A percentile compares a stretch with the other conserved stretches of the same genome.
Conservation (phyloP, 2,797 vertebrate genomes). For the Phataginus tricuspis region DNA sequence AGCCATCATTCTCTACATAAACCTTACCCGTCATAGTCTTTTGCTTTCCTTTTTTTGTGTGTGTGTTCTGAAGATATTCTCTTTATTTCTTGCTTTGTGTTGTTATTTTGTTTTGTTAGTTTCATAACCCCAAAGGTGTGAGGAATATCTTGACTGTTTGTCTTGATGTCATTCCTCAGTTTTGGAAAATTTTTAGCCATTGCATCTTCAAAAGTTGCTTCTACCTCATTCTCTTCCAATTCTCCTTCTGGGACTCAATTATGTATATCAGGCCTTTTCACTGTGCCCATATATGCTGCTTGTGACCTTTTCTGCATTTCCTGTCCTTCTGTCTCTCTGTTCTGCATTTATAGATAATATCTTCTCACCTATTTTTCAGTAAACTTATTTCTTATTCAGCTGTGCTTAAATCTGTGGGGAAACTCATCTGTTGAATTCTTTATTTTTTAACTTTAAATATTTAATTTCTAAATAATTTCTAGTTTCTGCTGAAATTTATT, state of each 20-base stretch:
- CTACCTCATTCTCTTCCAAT: not conserved
- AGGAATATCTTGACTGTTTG: not conserved
- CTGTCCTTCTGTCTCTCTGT: not conserved
- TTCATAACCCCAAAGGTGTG: not conserved
- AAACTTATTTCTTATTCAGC: no score
- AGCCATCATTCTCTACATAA: not conserved
- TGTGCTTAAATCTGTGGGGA: no score
- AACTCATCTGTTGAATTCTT: no score
- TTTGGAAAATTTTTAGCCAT: not conserved
- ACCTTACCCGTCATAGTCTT: not conserved
- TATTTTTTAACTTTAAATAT: not conserved
- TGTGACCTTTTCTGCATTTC: not conserved
- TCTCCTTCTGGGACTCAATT: not conserved
- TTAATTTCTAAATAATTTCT: not conserved
- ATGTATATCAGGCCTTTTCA: not conserved
- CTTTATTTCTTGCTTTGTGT: not conserved
- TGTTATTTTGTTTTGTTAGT: not conserved
- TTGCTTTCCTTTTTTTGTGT: not conserved
- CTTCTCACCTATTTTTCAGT: not conserved
- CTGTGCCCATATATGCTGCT: not conserved
- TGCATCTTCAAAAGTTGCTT: not conserved
- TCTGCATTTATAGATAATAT: not conserved
- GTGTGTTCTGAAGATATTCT: not conserved
- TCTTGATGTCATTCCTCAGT: not conserved
- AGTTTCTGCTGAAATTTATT: not conserved